Evolutionary conservation across 2,797 vertebrate species (phyloP).

Genomic region (Poecilia wingei): DNA sequence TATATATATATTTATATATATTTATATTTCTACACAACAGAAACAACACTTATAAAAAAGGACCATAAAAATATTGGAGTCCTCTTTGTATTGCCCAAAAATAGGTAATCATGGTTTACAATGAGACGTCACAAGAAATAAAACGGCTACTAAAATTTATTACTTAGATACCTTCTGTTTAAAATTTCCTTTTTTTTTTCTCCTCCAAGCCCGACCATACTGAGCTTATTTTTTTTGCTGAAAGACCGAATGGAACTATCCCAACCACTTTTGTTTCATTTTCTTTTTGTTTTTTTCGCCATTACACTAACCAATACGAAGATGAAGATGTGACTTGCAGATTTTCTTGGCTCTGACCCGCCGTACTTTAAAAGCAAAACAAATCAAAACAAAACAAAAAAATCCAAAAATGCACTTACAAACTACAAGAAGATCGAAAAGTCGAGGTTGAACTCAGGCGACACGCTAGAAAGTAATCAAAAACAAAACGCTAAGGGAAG

Average conservation of each 20-base stretch:
- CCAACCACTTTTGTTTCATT: conserved; percentile 54
- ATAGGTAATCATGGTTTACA: conserved; percentile 96
- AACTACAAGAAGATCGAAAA: conserved; percentile 63
- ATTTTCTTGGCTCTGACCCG: conserved; percentile 83
- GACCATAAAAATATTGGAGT: conserved; percentile 93
- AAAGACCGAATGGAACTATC: conserved; percentile 78
- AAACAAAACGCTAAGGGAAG: conserved; percentile 82
- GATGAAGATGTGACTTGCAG: conserved; percentile 85
- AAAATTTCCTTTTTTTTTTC: conserved; percentile 69
- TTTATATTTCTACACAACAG: conserved; percentile 90
- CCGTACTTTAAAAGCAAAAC: conserved; percentile 48
- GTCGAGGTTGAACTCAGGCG: conserved; percentile 53
- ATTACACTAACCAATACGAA: conserved; percentile 76
- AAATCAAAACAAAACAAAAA: conserved; percentile 28
- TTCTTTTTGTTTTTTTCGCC: conserved; percentile 30
- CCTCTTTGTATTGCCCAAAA: conserved; percentile 99
- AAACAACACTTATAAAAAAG: conserved; percentile 98
- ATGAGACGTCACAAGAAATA: conserved; percentile 91
- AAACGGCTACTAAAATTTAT: conserved; percentile 89
- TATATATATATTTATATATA: conserved; percentile 79
- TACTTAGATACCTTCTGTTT: conserved; percentile 84
- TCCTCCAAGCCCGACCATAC: conserved; percentile 59
- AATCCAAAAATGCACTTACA: conserved; percentile 60
- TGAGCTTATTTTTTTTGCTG: conserved; percentile 72
- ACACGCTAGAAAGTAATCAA: conserved; percentile 59